Percentiles rank a stretch among this genome's conserved stretches.
Evolutionary conservation across 2,888 invertebrate species (phyloP).

Genomic region (Kuschelorhynchus macadamiae): DNA sequence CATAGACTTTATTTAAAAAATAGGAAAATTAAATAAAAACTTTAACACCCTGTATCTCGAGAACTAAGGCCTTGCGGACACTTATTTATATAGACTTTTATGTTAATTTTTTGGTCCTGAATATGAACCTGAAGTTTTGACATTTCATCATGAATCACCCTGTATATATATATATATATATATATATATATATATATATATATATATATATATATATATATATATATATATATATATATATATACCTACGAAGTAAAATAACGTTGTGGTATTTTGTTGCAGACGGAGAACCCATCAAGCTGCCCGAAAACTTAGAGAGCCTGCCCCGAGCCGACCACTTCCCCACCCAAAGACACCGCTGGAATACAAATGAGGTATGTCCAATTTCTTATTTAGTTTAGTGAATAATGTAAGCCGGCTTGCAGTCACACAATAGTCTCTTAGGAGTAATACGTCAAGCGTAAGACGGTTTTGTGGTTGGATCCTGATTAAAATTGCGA

Average conservation of each 20-base stretch:
- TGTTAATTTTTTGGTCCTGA: too few species aligned
- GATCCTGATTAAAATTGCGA: conserved; percentile 12
- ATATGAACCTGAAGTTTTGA: too few species aligned
- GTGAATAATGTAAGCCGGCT: conserved; percentile 41
- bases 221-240: too few species aligned
- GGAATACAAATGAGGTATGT: conserved; percentile 99
- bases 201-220: too few species aligned
- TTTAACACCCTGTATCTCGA: too few species aligned
- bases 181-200: too few species aligned
- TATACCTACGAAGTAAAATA: conserved; percentile 32
- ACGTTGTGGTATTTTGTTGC: conserved; percentile 63
- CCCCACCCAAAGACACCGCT: conserved; percentile 94
- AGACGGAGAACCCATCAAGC: conserved; percentile 94
- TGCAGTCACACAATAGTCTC: conserved; percentile 31
- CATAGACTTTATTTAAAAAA: too few species aligned
- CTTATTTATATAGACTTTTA: too few species aligned
- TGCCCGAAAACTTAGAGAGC: conserved; percentile 95
- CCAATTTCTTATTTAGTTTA: conserved; percentile 48
- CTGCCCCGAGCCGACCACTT: conserved; percentile 95
- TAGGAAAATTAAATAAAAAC: too few species aligned
- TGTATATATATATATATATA: too few species aligned
- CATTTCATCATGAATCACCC: too few species aligned
- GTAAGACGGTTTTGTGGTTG: conserved; percentile 14
- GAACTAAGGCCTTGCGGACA: too few species aligned
- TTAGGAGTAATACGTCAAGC: conserved; percentile 29